Conservation (phyloP, 1,140 invertebrate genomes). For the Zaprionus kolodkinae region DNA sequence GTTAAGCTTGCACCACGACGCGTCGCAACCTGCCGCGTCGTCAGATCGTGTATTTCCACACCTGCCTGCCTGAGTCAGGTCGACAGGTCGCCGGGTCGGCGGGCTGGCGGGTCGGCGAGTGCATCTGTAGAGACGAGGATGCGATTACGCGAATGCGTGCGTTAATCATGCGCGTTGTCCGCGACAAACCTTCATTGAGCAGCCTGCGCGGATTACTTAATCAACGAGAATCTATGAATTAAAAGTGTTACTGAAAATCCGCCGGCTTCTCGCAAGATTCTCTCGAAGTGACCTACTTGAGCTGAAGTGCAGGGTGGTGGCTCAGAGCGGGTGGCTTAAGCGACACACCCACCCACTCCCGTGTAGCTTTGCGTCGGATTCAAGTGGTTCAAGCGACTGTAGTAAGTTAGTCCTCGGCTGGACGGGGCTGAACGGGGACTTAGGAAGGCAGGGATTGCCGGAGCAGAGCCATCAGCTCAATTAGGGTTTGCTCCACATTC, state of each 20-base stretch:
- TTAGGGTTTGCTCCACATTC: slow-evolving; percentile 19
- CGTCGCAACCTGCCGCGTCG: slow-evolving; percentile 36
- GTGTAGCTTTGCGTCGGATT: slow-evolving; percentile 18
- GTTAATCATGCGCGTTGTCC: slow-evolving; percentile 63
- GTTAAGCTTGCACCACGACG: slow-evolving; percentile 50
- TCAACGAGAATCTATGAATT: slow-evolving; percentile 78
- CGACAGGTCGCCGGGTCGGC: background rate
- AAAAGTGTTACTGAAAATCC: slow-evolving; percentile 71
- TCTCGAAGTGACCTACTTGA: slow-evolving; percentile 61
- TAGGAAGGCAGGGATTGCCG: slow-evolving; percentile 2
- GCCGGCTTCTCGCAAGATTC: slow-evolving; percentile 49
- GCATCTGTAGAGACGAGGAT: slow-evolving; percentile 7
- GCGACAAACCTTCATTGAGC: slow-evolving; percentile 59
- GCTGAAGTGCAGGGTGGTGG: slow-evolving; percentile 24
- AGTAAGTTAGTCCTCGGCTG: slow-evolving; percentile 50
- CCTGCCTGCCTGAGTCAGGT: slow-evolving; percentile 41
- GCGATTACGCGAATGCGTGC: slow-evolving; percentile 64
- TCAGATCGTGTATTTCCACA: slow-evolving; percentile 44
- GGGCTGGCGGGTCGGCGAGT: background rate
- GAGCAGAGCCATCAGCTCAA: background rate
- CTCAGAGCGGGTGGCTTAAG: slow-evolving; percentile 42
- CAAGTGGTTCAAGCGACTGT: slow-evolving; percentile 26
- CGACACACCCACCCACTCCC: slow-evolving; percentile 18
- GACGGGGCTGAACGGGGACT: background rate
- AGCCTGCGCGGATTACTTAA: slow-evolving; percentile 69